A percentile compares a stretch with the other conserved stretches of the same genome.
Conservation (phyloP, 1,140 invertebrate genomes). For the Neodiprion lecontei region DNA sequence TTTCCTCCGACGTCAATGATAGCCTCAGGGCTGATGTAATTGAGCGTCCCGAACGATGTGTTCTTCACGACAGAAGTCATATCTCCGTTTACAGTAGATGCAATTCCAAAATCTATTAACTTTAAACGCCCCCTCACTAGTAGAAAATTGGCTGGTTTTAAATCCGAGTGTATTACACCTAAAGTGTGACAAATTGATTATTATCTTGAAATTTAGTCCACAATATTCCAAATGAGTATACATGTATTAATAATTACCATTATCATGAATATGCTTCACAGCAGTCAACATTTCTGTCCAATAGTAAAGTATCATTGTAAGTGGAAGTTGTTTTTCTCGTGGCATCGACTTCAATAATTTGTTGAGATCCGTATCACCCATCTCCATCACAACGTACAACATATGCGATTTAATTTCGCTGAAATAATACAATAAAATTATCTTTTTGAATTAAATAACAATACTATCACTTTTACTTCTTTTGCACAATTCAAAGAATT, state of each 20-base stretch:
- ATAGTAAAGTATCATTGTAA: constrained; percentile 84
- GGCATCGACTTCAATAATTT: constrained; percentile 72
- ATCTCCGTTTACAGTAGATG: constrained; percentile 87
- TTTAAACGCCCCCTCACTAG: constrained; percentile 87
- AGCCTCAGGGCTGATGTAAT: constrained; percentile 97
- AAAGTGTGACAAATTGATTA: constrained; percentile 32
- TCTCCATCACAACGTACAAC: constrained; percentile 90
- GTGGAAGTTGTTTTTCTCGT: constrained; percentile 66
- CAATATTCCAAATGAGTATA: constrained; percentile 6
- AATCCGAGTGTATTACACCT: constrained; percentile 94
- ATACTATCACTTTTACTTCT: constrained; percentile 57
- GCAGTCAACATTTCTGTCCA: constrained; percentile 94
- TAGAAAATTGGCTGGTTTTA: constrained; percentile 98
- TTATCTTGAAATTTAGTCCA: too few species aligned
- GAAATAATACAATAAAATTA: constrained; percentile 50
- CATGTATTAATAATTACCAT: constrained; percentile 65
- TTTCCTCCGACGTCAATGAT: constrained; percentile 66
- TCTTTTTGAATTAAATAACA: constrained; percentile 41
- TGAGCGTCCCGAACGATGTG: constrained; percentile 85
- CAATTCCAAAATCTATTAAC: constrained; percentile 98
- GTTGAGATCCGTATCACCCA: constrained; percentile 89
- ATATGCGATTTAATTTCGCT: constrained; percentile 68
- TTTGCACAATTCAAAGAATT: constrained; percentile 55
- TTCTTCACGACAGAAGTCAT: constrained; percentile 89
- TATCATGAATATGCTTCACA: constrained; percentile 89